Conservation (phyloP, 2,113 vertebrate species). For the Corythornis madagascariensis region DNA sequence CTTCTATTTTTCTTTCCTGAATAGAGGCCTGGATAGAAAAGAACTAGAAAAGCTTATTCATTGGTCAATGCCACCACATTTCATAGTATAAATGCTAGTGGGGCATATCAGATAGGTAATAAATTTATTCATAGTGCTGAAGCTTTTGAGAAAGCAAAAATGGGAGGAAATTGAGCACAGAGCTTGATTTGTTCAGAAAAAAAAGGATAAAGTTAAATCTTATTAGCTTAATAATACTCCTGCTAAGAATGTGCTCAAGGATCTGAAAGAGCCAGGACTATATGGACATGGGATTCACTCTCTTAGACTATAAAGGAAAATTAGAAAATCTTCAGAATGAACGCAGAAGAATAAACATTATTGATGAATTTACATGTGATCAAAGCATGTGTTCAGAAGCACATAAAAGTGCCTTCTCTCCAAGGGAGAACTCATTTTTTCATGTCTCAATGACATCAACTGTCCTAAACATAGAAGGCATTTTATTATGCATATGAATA, state of each 20-base stretch:
- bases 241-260: background rate
- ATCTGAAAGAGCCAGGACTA: background rate
- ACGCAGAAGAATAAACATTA: background rate
- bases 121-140: conserved; percentile 16
- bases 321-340: background rate
- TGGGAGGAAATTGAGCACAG: conserved; percentile 1
- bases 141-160: conserved; percentile 27
- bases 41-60: conserved; percentile 9
- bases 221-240: conserved; percentile 42
- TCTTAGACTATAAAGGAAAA: background rate
- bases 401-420: background rate
- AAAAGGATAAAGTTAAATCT: conserved; percentile 50
- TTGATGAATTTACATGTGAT: background rate
- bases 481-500: conserved; percentile 26
- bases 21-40: background rate
- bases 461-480: background rate
- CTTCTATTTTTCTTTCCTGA: background rate
- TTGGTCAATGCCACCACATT: background rate
- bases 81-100: background rate
- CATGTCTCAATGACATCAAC: background rate
- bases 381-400: background rate
- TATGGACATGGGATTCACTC: background rate
- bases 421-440: background rate
- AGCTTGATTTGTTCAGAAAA: conserved; percentile 23
- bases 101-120: background rate